Percentiles rank a stretch among this genome's conserved stretches.
Conservation (phyloP, 2,797 vertebrate genomes). For the Glossophaga mutica region DNA sequence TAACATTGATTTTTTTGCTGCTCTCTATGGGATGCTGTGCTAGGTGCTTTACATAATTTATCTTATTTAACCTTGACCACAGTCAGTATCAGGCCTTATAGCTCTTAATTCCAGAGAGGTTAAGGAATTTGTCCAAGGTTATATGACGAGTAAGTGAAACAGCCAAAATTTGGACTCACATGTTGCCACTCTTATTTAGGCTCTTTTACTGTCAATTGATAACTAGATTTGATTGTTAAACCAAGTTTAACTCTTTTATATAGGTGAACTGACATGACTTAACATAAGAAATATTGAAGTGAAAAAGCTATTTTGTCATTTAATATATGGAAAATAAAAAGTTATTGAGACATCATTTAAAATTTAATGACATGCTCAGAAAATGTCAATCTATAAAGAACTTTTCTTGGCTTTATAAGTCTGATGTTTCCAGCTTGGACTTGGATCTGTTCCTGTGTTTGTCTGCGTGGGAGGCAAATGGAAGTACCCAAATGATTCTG, state of each 20-base stretch:
- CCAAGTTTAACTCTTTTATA: not conserved
- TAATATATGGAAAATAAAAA: not conserved
- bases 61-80: conserved; percentile 11
- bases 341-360: not conserved
- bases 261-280: not conserved
- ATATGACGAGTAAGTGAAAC: not conserved
- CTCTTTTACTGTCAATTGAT: not conserved
- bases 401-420: not conserved
- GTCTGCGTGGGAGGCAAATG: not conserved
- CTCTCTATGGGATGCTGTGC: not conserved
- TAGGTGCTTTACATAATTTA: conserved; percentile 39
- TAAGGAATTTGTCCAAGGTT: conserved; percentile 27
- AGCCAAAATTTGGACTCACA: not conserved
- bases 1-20: conserved; percentile 17
- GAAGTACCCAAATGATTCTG: not conserved
- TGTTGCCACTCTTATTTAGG: not conserved
- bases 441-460: not conserved
- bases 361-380: not conserved
- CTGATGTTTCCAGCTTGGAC: not conserved
- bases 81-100: not conserved
- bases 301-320: not conserved
- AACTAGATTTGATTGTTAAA: not conserved
- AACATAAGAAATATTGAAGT: not conserved
- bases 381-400: not conserved
- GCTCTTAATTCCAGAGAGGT: not conserved